Percentiles rank a stretch among this genome's conserved stretches.
These are phyloP conservation scores for Trichonephila clavata DNA, from an alignment of 1,140 invertebrate genomes.

Conservation along the genomic window DNA sequence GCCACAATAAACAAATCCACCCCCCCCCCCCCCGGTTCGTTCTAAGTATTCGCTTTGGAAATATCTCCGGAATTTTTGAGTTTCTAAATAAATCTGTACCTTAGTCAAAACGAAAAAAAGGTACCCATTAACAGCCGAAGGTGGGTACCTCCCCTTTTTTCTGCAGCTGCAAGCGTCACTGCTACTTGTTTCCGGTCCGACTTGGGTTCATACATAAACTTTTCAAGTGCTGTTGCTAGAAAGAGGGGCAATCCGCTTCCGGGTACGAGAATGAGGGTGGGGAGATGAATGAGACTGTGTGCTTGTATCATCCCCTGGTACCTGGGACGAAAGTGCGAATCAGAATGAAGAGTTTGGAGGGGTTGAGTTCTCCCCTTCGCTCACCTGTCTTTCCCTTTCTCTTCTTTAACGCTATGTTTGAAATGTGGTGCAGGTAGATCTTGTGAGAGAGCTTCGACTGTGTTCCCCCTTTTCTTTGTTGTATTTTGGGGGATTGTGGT, in stretches of 20 bases:
- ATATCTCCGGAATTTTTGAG: background rate
- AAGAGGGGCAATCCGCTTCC: constrained; percentile 22
- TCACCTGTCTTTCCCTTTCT: constrained; percentile 6
- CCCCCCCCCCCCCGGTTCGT: background rate
- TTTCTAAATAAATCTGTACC: background rate
- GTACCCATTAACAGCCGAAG: too few species aligned
- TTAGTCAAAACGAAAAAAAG: too few species aligned
- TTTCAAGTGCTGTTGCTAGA: background rate
- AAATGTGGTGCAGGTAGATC: background rate
- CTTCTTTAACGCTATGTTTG: background rate
- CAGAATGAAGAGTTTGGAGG: background rate
- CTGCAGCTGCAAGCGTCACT: background rate
- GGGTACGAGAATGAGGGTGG: background rate
- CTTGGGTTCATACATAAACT: background rate
- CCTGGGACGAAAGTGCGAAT: constrained; percentile 4
- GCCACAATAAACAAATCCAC: background rate
- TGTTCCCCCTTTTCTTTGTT: background rate
- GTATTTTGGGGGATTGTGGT: background rate
- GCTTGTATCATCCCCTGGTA: background rate
- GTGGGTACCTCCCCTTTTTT: background rate
- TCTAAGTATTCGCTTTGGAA: background rate
- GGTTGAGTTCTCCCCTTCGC: background rate
- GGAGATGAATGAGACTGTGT: background rate
- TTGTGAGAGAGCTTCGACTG: background rate
- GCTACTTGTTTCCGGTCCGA: background rate